Evolutionary conservation across 1,140 invertebrate genomes (phyloP), one percentile per base, ranked within the genome.

Genomic region (Chlorops oryzae): DNA sequence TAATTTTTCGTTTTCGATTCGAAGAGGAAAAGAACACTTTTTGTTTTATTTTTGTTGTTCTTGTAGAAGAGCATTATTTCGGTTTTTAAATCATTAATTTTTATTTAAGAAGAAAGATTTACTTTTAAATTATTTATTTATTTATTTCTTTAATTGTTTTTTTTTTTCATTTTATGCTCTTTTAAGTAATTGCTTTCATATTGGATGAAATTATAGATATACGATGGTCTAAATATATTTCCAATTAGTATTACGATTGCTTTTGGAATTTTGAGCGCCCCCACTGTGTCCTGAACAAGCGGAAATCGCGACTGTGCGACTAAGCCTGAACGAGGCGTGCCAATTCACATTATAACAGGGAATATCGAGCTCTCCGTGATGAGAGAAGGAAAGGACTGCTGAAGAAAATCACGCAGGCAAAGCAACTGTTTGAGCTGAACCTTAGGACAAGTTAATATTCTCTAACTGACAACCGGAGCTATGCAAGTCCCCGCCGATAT

Each of bases 91-190:
- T 32, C n/a, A 9, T 32, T 32, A 9, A 9, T 32, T 32, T 32
- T n/a, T 44, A n/a, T 23, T 22, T 9, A 12, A 62, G 60, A 57
- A 55, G 51, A 52, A 43, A 46, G 35, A 52, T 61, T 62, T 50
- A 52, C 51, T 42, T 56, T 59, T 57, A 21, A 21, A 18, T 41
- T 39, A 38, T 40, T 51, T 51, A 52, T 47, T 58, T 46, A 47
- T 50, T 40, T 35, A 49, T 46, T 20, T 46, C 15, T 40, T 37
- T 47, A 23, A 41, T 48, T 57, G 59, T 45, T 28, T 40, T 43
- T 50, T 40, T 18, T 10, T 18, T 23, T 22, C 44, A 40, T 42
- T 55, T 59, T 57, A 54, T 47, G 38, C 45, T 22, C 37, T 4
- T 37, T 22, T 22, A 35, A 34, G 25, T 25, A 10, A 18, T 15